Evolutionary conservation across 37 sponge, comb jelly and placozoan species (phyloP), one percentile per base, ranked within the genome.

Genomic region (Beroe ovata): DNA sequence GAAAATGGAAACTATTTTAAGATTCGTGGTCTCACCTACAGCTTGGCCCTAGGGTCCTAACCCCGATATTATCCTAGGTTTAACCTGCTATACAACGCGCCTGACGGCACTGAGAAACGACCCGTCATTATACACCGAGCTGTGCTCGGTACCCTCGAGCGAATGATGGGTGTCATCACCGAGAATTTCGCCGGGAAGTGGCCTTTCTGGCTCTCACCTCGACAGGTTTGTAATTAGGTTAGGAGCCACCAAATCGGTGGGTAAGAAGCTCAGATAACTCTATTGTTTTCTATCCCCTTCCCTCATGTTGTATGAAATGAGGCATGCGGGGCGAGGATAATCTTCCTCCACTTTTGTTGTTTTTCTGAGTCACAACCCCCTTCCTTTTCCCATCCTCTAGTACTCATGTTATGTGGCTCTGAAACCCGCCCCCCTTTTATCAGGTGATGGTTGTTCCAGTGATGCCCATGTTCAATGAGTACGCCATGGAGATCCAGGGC

Each of bases 171-270:
- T 35, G 90, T 97, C 29, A 93, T 97, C 36, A 95, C 95, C 37
- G 99, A 97, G 90, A 93, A 92, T 69, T 97, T 72, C 89, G 99
- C 93, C 23, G 99, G 99, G 29, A 97, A 97, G 90, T 97, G 99
- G 99, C 99, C 99, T 34, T 97, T 97, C 88, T 97, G 99, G 99
- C 90, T 97, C 72, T 97, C 99, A 18, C 99, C 99, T 16, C 89
- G 94, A 33, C 99, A 97, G 72, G 84, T 77, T 29, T 0, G 54
- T 3, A 47, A 47, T n/a, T n/a, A n/a, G n/a, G n/a, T n/a, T n/a
- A n/a, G n/a, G n/a, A n/a, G n/a, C n/a, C n/a, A n/a, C n/a, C n/a
- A n/a, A n/a, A n/a, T n/a, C n/a, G n/a, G n/a, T n/a, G n/a, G n/a
- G n/a, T n/a, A n/a, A n/a, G n/a, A n/a, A n/a, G n/a, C n/a, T n/a